Percentiles rank a stretch among this genome's conserved stretches.
These are phyloP conservation scores for Neosalanx taihuensis DNA, from an alignment of 2,797 vertebrate species.

Conservation along the genomic window DNA sequence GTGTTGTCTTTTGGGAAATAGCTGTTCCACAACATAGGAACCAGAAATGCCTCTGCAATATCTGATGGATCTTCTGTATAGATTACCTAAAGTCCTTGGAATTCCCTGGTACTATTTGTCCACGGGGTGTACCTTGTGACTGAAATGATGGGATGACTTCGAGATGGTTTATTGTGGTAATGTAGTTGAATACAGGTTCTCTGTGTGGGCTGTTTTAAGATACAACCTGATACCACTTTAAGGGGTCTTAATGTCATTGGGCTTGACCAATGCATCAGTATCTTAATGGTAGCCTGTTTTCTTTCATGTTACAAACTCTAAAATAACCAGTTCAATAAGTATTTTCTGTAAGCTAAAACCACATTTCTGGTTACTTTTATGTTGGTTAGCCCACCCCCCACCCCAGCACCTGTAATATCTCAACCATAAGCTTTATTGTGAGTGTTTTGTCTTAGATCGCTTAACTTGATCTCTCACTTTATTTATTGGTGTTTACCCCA, in stretches of 20 bases:
- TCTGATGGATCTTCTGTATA: constrained; percentile 20
- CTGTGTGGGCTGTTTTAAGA: constrained; percentile 16
- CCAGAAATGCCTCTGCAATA: constrained; percentile 6
- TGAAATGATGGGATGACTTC: constrained; percentile 24
- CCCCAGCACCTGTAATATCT: not conserved
- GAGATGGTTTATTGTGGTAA: constrained; percentile 25
- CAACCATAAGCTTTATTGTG: constrained; percentile 27
- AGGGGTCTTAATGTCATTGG: constrained; percentile 16
- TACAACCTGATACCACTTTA: constrained; percentile 21
- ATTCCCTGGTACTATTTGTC: constrained; percentile 10
- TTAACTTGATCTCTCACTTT: constrained; percentile 40
- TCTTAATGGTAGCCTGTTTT: not conserved
- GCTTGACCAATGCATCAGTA: not conserved
- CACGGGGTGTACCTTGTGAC: constrained; percentile 6
- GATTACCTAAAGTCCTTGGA: constrained; percentile 11
- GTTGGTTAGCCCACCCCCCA: too few species aligned
- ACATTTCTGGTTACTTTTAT: too few species aligned
- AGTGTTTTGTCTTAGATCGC: constrained; percentile 52
- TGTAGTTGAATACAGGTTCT: not conserved
- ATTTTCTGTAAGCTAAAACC: too few species aligned
- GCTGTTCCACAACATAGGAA: constrained; percentile 6
- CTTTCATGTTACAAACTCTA: too few species aligned
- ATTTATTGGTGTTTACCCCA: constrained; percentile 44
- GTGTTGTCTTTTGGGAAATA: not conserved
- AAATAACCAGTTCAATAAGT: too few species aligned